These are phyloP conservation scores for Volucella inanis DNA, from an alignment of 2,888 invertebrate species.

Conservation along the genomic window DNA sequence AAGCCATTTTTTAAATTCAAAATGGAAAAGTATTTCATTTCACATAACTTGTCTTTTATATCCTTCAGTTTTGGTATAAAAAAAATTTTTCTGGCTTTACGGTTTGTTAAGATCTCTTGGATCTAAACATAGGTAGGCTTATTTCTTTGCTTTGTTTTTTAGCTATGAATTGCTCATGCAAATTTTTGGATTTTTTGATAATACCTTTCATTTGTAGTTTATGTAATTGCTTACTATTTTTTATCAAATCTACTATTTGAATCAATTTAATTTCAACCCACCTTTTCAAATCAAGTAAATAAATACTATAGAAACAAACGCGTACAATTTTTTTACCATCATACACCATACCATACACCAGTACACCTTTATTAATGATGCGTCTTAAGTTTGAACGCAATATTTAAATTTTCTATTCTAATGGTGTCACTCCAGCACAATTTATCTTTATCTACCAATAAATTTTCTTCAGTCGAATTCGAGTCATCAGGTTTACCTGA, in stretches of 20 bases:
- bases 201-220: no score
- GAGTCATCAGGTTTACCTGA: no score
- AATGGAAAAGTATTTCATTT: constrained; percentile 14
- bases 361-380: not conserved
- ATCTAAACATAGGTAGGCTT: no score
- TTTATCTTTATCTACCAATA: constrained; percentile 2
- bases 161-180: no score
- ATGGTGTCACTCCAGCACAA: constrained; percentile 18
- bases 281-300: no score
- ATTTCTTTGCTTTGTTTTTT: no score
- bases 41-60: constrained; percentile 6
- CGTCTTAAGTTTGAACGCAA: constrained; percentile 24
- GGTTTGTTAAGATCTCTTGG: constrained; percentile 28
- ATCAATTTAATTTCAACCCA: no score
- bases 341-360: constrained; percentile 4
- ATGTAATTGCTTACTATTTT: no score
- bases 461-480: constrained; percentile 19
- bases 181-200: no score
- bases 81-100: constrained; percentile 4
- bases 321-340: constrained; percentile 1
- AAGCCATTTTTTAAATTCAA: no score
- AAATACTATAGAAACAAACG: constrained; percentile 4
- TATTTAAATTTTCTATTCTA: constrained; percentile 2
- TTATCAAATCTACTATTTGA: no score
- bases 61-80: constrained; percentile 18